A percentile compares a stretch with the other conserved stretches of the same genome.
These are phyloP conservation scores for Globodera rostochiensis DNA, from an alignment of 1,140 invertebrate genomes.

Conservation along the genomic window DNA sequence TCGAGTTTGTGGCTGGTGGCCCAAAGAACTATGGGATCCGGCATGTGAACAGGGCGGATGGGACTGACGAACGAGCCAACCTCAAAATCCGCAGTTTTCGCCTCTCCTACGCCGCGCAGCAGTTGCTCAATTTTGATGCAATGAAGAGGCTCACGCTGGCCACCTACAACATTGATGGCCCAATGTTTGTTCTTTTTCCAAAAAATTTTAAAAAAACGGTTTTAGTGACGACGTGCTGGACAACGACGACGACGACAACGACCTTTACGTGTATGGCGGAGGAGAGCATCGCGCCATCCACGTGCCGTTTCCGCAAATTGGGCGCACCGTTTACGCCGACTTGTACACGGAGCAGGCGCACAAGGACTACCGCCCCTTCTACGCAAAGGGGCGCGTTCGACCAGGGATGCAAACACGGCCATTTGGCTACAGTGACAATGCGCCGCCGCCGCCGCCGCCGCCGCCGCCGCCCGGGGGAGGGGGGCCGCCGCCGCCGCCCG, in stretches of 20 bases:
- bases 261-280: background rate
- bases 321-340: background rate
- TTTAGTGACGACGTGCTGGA: background rate
- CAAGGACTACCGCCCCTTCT: constrained; percentile 11
- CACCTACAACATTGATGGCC: constrained; percentile 1
- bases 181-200: background rate
- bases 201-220: background rate
- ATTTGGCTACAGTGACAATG: background rate
- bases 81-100: constrained; percentile 4
- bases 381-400: background rate
- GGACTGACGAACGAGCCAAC: background rate
- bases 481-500: no score
- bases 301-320: constrained; percentile 10
- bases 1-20: no score
- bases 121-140: background rate
- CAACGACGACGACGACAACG: background rate
- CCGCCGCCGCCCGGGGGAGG: no score
- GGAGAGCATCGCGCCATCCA: background rate
- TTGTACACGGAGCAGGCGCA: background rate
- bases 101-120: constrained; percentile 8
- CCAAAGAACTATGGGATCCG: constrained; percentile 1
- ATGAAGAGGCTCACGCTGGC: background rate
- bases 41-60: background rate
- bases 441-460: no score
- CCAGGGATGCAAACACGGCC: background rate